Base-by-base conservation (phyloP, 2,797 vertebrate species). In the Odontamblyopus lacepedii region DNA sequence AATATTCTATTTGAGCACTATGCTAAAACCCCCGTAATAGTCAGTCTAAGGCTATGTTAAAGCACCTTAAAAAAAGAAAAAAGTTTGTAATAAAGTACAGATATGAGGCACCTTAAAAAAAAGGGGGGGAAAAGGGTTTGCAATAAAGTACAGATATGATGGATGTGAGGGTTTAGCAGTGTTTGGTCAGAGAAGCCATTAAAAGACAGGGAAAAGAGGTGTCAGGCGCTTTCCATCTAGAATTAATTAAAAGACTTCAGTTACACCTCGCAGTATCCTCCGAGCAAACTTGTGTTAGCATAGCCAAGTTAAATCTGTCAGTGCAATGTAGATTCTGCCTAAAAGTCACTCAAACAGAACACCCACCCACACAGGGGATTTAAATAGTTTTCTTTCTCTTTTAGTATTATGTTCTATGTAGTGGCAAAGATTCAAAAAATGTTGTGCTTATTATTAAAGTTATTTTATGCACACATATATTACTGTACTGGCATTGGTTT, bases 81-180 rank as follows among this genome's bases (percentile, higher is more conserved):
- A 15, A 11, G n/a, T 67, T 73, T 69, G 67, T 63, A 61, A 78
- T 76, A 85, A 83, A 84, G 83, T 76, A 70, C 55, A 76, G 68
- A 83, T 80, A 84, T 82, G 71, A 76, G 82, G 76, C 8, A 1
- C 7, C 35, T 8, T 38, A 8, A 38, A 38, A 38, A 35, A 44
- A 13, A 1, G 23, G 23, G 23, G 23, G 23, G 23, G 3, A 13
- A 44, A 44, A 15, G 4, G 4, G n/a, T 67, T 73, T 69, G 67
- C 65, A 61, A 78, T 76, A 85, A 83, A 84, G 83, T 76, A 70
- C 55, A 76, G 68, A 83, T 80, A 84, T 82, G 71, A 76, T 81
- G 76, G 13, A 44, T 15, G 4, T 44, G 12, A 38, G 35, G 63
- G 70, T 56, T 77, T 73, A 75, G 83, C 63, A 83, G 80, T 77